Base-by-base conservation (phyloP, 2,113 vertebrate genomes). In the Salminus brasiliensis region DNA sequence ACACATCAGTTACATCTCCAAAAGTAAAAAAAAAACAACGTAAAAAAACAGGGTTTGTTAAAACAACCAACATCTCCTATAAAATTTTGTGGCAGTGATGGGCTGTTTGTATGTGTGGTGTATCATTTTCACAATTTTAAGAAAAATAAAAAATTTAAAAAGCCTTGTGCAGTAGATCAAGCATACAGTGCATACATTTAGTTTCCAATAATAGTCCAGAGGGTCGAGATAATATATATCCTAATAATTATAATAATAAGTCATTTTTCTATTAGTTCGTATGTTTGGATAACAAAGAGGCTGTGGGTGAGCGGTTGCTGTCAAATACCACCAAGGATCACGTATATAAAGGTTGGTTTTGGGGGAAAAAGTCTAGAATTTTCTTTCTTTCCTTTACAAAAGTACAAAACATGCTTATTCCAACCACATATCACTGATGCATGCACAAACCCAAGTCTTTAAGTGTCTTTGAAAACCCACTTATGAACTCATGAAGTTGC, bases 401-500 rank as follows among this genome's bases (percentile, higher is more conserved):
- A 68, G n/a, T 82, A 85, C 80, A 87, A 91, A 91, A 89, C 90
- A 92, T 91, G 91, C 91, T 90, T 84, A 85, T 82, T 85, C 83
- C 89, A 90, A 81, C 87, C 78, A 85, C 88, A 87, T n/a, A 45
- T 27, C 70, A 8, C 70, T n/a, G 60, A 87, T 60, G 84, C 91
- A 93, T 92, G 92, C 92, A 90, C 70, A 84, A 90, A 79, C 79
- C 84, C 39, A 73, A 43, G 49, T 36, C 30, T 52, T 21, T 52
- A 13, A 84, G 39, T 74, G 7, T 81, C 30, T 63, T 39, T 77
- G 74, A 86, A 85, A 87, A 90, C 85, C 81, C 49, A 68, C 34
- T 0, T 82, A 87, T 78, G 1, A 88, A 79, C 34, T 0, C 83
- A 87, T 78, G 1, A 88, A 79, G 82, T 91, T 91, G 91, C 89